Conservation (phyloP, 2,888 invertebrate species). For the Sinotaia quadrata region DNA sequence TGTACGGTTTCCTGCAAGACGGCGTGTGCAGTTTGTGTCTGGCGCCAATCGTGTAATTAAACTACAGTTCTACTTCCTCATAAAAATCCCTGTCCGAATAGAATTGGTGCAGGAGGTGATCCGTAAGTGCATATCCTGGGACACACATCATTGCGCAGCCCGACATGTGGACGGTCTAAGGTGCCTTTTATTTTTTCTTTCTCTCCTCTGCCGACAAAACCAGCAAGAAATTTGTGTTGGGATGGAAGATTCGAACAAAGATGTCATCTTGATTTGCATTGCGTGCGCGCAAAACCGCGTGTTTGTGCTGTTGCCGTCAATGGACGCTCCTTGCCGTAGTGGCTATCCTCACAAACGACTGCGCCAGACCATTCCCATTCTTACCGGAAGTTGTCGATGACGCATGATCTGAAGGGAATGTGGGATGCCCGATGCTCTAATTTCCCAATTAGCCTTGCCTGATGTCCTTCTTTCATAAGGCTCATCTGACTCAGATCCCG, state of each 20-base stretch:
- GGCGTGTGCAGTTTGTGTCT: no score
- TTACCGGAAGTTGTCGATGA: conserved; percentile 28
- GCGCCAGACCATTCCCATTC: conserved; percentile 13
- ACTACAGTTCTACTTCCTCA: no score
- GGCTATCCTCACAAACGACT: not conserved
- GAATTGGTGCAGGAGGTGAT: no score
- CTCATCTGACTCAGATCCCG: conserved; percentile 19
- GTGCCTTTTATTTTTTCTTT: no score
- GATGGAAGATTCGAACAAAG: not conserved
- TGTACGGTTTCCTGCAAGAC: no score
- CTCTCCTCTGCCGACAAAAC: no score
- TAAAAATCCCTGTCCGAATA: no score
- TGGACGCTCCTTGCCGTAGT: not conserved
- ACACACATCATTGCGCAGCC: no score
- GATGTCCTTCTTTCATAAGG: conserved; percentile 11
- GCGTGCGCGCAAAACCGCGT: conserved; percentile 12
- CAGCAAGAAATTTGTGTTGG: no score
- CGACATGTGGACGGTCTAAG: no score
- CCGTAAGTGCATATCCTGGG: no score
- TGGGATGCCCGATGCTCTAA: conserved; percentile 23
- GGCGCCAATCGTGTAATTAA: no score
- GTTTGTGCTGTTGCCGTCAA: not conserved
- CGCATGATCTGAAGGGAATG: conserved; percentile 22
- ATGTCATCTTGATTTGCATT: conserved; percentile 19
- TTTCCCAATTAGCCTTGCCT: conserved; percentile 28